These are phyloP conservation scores for Lasioglossum zephyrum DNA, from an alignment of 2,888 invertebrate genomes.

Conservation along the genomic window DNA sequence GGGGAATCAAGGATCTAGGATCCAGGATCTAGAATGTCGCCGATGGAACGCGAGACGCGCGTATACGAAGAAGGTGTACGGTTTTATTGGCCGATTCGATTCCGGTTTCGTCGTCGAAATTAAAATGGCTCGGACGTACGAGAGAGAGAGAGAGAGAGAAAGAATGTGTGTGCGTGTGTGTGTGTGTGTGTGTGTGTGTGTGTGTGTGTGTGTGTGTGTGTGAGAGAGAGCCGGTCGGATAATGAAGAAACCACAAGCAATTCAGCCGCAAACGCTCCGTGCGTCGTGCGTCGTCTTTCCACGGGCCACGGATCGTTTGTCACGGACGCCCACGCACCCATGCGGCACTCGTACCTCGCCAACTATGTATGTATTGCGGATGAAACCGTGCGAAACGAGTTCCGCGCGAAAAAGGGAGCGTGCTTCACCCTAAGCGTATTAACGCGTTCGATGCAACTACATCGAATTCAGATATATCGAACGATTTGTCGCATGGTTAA, in stretches of 20 bases:
- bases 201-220: no score
- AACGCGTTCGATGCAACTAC: no score
- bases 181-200: no score
- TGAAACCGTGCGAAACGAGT: conserved; percentile 24
- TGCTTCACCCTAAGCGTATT: background rate
- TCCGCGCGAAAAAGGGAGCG: conserved; percentile 10
- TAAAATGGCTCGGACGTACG: background rate
- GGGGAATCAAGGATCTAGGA: background rate
- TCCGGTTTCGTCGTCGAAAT: conserved; percentile 24
- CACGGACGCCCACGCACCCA: conserved; percentile 50
- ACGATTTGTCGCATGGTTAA: no score
- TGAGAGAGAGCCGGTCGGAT: background rate
- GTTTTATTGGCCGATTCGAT: conserved; percentile 12
- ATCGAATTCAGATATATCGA: no score
- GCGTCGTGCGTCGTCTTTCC: conserved; percentile 2
- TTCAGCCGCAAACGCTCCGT: conserved; percentile 24
- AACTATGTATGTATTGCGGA: background rate
- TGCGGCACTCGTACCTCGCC: background rate
- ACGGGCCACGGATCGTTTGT: conserved; percentile 48
- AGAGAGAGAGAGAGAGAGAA: background rate
- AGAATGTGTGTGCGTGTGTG: no score
- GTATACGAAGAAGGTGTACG: background rate
- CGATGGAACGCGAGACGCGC: conserved; percentile 3
- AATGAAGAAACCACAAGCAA: conserved; percentile 24
- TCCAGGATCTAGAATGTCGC: background rate